Evolutionary conservation across 1,140 invertebrate genomes (phyloP), one percentile per base, ranked within the genome.

Genomic region (Brachionus calyciflorus): DNA sequence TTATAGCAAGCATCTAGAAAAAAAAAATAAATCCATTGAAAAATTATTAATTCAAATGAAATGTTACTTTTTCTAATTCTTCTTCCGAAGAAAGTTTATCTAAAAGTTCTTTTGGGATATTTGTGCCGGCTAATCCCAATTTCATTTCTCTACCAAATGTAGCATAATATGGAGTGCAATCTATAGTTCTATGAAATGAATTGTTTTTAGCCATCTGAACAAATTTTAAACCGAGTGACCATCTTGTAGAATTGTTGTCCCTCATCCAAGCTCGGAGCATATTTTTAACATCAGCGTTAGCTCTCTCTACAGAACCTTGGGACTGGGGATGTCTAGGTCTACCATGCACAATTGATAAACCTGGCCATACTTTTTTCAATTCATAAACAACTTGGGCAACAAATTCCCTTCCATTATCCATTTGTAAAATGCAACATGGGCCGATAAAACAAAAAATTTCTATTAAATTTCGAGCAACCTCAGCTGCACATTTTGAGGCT

Each of bases 341-440:
- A 17, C 80, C 78, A 75, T 81, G 76, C 17, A 81, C 78, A 0
- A 79, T 76, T 12, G 69, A 76, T 0, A 80, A 30, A 14, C 78
- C 70, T 4, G 78, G 78, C 65, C 78, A 79, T 19, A 80, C 37
- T 1, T 21, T 6, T 21, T 28, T 44, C 5, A 77, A 19, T 3
- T 40, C 75, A 4, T 5, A 4, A 4, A 51, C 49, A 51, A 51
- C 12, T 26, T 51, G 49, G 6, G 3, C 12, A 4, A 21, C 12
- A 77, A 85, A 84, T 78, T 85, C 80, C 0, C 80, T 41, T 24
- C 81, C 82, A 76, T 85, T 85, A 69, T 85, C 81, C 78, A 80
- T 82, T 69, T 85, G 83, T 26, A 84, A 78, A 48, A 86, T 83
- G 53, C n/a, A n/a, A n/a, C n/a, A n/a, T n/a, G n/a, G n/a, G n/a